Evolutionary conservation across 2,888 invertebrate genomes (phyloP).

Genomic region (Plebejus melissa): DNA sequence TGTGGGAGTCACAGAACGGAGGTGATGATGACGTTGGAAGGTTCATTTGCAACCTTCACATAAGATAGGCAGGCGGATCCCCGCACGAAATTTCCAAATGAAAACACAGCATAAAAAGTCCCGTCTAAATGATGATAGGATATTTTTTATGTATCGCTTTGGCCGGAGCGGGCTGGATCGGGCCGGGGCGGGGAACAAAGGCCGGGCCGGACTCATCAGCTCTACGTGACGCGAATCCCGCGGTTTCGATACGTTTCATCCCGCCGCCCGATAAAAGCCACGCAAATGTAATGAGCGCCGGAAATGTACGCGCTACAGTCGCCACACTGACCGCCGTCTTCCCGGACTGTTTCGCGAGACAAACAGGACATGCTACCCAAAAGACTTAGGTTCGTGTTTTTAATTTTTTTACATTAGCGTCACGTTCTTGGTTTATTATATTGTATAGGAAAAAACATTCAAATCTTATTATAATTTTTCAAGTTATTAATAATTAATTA

Average conservation of each 20-base stretch:
- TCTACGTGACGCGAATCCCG: conserved; percentile 23
- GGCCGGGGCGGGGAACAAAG: conserved; percentile 7
- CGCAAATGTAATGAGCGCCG: conserved; percentile 28
- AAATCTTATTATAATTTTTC: background rate
- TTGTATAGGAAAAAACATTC: background rate
- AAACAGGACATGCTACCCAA: background rate
- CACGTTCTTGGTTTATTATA: background rate
- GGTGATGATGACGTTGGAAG: background rate
- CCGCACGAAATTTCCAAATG: conserved; percentile 14
- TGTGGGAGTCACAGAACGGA: background rate
- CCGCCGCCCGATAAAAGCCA: conserved; percentile 22
- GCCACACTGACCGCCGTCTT: background rate
- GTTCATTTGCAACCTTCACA: conserved; percentile 4
- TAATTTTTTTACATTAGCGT: too few relatives aligned
- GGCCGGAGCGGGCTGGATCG: background rate
- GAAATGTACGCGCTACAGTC: background rate
- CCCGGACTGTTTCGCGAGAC: background rate
- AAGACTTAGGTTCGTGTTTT: background rate
- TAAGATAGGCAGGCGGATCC: background rate
- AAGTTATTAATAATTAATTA: too few relatives aligned
- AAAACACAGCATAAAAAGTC: conserved; percentile 13
- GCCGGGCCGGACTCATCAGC: conserved; percentile 6
- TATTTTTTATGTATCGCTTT: conserved; percentile 9
- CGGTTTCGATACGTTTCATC: conserved; percentile 12
- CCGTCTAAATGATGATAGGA: conserved; percentile 12